These are phyloP conservation scores for Lasius fuliginosus DNA, from an alignment of 2,888 invertebrate genomes.

Conservation along the genomic window DNA sequence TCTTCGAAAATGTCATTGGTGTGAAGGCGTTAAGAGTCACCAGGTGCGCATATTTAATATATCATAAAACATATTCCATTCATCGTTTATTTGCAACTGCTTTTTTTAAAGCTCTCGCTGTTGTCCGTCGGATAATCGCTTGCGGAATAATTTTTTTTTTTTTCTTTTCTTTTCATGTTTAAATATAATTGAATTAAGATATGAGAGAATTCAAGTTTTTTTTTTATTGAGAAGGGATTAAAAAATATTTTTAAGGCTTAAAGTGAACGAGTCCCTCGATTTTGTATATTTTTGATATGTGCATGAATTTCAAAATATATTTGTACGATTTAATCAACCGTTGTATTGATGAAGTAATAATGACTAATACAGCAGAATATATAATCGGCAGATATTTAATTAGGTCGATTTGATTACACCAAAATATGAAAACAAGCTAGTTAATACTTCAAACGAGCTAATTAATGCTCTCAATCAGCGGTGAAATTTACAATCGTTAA, in stretches of 20 bases:
- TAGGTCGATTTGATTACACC: constrained; percentile 13
- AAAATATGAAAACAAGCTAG: constrained; percentile 25
- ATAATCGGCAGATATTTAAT: constrained; percentile 1
- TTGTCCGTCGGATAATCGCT: not conserved
- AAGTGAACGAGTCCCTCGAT: not conserved
- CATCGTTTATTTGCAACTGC: not conserved
- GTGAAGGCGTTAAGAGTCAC: not conserved
- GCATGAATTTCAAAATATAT: not conserved
- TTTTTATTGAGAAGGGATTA: not conserved
- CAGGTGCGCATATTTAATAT: not conserved
- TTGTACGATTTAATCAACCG: not conserved
- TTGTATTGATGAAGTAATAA: not conserved
- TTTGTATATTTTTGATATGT: not conserved
- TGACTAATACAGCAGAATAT: not conserved
- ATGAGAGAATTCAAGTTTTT: too few species aligned
- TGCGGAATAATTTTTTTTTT: not conserved
- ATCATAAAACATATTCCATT: not conserved
- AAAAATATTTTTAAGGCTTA: not conserved
- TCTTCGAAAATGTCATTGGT: constrained; percentile 3
- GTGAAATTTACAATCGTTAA: not conserved
- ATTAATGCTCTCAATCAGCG: constrained; percentile 25
- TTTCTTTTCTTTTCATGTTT: not conserved
- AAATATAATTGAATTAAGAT: not conserved
- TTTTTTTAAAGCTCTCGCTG: not conserved
- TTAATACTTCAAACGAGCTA: constrained; percentile 11